phyloP scores from a whole-genome alignment of 2,888 invertebrate genomes.

The Caenorhabditis sinica region DNA sequence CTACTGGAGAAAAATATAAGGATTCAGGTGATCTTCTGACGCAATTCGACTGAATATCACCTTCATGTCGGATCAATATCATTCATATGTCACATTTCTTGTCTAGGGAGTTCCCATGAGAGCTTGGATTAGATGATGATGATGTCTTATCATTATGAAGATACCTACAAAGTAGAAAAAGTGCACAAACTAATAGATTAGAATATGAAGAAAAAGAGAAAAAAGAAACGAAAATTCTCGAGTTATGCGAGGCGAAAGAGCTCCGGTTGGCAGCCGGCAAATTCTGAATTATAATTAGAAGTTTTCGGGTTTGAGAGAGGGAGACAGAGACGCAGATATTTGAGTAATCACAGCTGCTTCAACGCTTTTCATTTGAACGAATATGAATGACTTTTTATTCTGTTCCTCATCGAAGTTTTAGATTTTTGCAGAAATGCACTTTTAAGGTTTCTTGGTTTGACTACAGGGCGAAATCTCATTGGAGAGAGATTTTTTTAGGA shows the following conservation, averaged over 20 bases:
- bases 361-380: not conserved
- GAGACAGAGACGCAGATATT: slow-evolving; percentile 5
- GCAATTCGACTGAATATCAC: not conserved
- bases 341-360: slow-evolving; percentile 5
- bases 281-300: slow-evolving; percentile 14
- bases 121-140: not conserved
- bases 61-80: not conserved
- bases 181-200: not conserved
- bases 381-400: not conserved
- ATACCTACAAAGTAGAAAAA: no score
- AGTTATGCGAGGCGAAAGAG: not conserved
- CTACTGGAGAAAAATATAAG: not conserved
- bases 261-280: not conserved
- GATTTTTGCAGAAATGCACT: not conserved
- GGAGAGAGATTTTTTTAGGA: no score
- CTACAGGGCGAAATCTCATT: no score
- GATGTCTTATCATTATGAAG: no score
- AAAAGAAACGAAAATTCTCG: not conserved
- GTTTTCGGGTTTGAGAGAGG: not conserved
- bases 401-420: not conserved
- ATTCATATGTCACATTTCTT: not conserved
- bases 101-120: not conserved
- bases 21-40: not conserved
- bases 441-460: no score
- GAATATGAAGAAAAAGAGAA: not conserved